These are phyloP conservation scores for Drosophila ustulata DNA, from an alignment of 2,888 invertebrate genomes.

Conservation along the genomic window DNA sequence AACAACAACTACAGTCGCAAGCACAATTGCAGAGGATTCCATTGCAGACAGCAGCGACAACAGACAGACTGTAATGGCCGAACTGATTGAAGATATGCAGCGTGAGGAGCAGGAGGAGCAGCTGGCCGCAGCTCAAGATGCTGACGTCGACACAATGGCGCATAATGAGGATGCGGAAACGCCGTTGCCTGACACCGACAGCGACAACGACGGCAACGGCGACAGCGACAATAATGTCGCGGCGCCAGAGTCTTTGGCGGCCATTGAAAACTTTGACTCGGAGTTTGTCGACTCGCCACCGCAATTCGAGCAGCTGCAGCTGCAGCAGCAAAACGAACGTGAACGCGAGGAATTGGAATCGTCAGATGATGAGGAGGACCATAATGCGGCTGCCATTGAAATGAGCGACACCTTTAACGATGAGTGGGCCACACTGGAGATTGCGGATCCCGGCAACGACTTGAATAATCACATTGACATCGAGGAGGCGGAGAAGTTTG, in stretches of 20 bases:
- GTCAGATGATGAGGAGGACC: slow-evolving; percentile 77
- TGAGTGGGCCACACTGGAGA: slow-evolving; percentile 77
- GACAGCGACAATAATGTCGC: slow-evolving; percentile 55
- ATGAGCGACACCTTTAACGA: slow-evolving; percentile 79
- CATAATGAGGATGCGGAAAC: slow-evolving; percentile 78
- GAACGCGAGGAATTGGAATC: slow-evolving; percentile 82
- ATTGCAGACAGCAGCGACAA: slow-evolving; percentile 72
- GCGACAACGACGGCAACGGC: slow-evolving; percentile 23
- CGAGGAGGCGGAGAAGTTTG: slow-evolving; percentile 66
- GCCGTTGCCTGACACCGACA: slow-evolving; percentile 67
- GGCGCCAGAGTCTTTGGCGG: slow-evolving; percentile 54
- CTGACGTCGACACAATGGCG: slow-evolving; percentile 60
- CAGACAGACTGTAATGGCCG: slow-evolving; percentile 53
- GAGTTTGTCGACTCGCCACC: slow-evolving; percentile 32
- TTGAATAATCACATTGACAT: slow-evolving; percentile 82
- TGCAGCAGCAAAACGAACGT: slow-evolving; percentile 59
- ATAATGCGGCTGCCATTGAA: slow-evolving; percentile 42
- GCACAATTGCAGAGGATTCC: slow-evolving; percentile 61
- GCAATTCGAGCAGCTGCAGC: slow-evolving; percentile 16
- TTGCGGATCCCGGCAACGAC: slow-evolving; percentile 70
- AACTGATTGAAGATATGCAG: slow-evolving; percentile 49
- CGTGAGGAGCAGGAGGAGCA: slow-evolving; percentile 38
- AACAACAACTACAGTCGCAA: slow-evolving; percentile 47
- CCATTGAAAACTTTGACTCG: slow-evolving; percentile 54
- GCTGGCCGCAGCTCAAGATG: slow-evolving; percentile 55